Conservation (phyloP, 2,888 invertebrate species). For the Malthinus flaveolus region DNA sequence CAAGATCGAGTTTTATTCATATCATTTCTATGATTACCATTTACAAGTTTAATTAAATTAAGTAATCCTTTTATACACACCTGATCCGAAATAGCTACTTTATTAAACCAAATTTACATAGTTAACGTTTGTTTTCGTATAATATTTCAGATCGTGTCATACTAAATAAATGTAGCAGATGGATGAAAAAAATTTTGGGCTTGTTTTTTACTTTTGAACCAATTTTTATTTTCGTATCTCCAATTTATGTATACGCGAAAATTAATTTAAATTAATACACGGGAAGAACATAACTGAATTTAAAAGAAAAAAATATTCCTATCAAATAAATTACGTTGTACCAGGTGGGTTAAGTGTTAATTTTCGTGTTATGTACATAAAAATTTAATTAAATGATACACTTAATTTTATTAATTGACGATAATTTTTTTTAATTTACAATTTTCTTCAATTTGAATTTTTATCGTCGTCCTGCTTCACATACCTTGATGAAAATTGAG, state of each 20-base stretch:
- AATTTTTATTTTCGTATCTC: background rate
- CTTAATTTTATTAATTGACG: too few relatives aligned
- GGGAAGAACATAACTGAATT: too few relatives aligned
- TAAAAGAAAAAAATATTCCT: too few relatives aligned
- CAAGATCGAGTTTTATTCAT: constrained; percentile 1
- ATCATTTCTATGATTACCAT: constrained; percentile 6
- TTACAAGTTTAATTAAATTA: constrained; percentile 7
- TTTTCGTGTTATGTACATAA: too few relatives aligned
- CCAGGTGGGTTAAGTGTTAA: too few relatives aligned
- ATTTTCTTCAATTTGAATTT: too few relatives aligned
- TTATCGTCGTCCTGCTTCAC: too few relatives aligned
- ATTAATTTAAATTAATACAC: too few relatives aligned
- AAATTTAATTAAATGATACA: too few relatives aligned
- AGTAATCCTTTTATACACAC: constrained; percentile 5
- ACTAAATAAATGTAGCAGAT: constrained; percentile 5
- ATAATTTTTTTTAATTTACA: too few relatives aligned
- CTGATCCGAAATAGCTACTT: constrained; percentile 3
- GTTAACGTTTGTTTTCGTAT: constrained; percentile 5
- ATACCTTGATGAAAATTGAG: too few relatives aligned
- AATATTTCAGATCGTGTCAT: constrained; percentile 4
- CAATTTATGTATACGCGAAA: background rate
- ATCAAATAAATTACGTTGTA: too few relatives aligned
- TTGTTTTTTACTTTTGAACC: background rate
- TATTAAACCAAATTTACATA: constrained; percentile 6
- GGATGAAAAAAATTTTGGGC: background rate